Base-by-base conservation (phyloP, 1,140 invertebrate species). In the Achroia grisella region DNA sequence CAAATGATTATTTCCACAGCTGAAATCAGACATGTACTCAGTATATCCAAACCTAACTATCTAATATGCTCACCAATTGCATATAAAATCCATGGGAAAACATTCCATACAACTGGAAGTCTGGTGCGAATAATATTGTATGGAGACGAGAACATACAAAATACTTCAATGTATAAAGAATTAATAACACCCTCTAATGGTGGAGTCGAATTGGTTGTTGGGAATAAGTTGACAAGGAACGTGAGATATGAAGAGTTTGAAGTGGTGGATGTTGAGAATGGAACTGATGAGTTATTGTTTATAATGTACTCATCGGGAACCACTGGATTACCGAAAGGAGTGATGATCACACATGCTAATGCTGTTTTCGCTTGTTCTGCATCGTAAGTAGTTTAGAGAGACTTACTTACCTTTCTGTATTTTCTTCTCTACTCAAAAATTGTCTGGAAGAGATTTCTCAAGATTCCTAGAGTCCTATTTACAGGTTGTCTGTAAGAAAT, bases 251-350 rank as follows among this genome's bases (percentile, higher is more conserved):
- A 62, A 0, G 48, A 55, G 2, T 86, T 85, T 51, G 48, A 61
- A 14, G 62, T 71, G 0, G 32, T 43, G 2, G 52, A 76, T 12
- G 2, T 6, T 3, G 62, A 86, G 4, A 27, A 71, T 6, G 43
- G 63, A 5, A 48, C 67, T n/a, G 53, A 58, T 4, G 85, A 87
- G 71, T 64, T 62, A 0, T 69, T 78, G 0, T 50, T 82, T 6
- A 73, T 89, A n/a, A 48, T 87, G 5, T 88, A 85, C 42, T 88
- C 91, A 0, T 93, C 91, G 47, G 93, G 93, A 14, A 93, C 93
- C 9, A 93, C 93, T 2, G 93, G 93, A 43, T 66, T 90, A 27
- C 93, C 94, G 0, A 95, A 95, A 78, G 93, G 93, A 11, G 93
- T 94, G 0, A 90, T 92, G 86, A 68, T 94, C 29, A 92, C 91